Conservation (phyloP, 2,888 invertebrate genomes). For the Folsomia candida region DNA sequence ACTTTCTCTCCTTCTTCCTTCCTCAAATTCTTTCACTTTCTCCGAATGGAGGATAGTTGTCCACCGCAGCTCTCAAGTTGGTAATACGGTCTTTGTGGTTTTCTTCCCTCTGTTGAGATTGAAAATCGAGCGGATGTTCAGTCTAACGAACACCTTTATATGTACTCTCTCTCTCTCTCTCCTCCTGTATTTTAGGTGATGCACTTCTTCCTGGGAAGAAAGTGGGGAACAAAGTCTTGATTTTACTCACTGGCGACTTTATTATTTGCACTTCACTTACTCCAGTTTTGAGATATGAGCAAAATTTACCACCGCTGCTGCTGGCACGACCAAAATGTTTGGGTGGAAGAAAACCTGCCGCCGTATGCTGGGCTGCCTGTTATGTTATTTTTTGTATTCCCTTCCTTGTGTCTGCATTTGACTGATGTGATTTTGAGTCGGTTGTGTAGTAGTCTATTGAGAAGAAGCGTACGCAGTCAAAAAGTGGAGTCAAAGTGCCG, state of each 20-base stretch:
- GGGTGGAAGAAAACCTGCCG: too few relatives aligned
- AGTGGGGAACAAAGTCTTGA: too few relatives aligned
- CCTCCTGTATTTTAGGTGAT: not conserved
- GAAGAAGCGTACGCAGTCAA: not conserved
- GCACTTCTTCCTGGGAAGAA: too few relatives aligned
- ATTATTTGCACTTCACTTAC: not conserved
- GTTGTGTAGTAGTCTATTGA: not conserved
- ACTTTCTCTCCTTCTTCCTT: not conserved
- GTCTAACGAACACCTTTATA: constrained; percentile 12
- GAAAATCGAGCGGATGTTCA: constrained; percentile 5
- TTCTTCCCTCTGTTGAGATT: not conserved
- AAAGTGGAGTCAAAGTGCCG: not conserved
- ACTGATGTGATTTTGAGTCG: not conserved
- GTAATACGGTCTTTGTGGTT: not conserved
- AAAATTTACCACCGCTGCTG: too few relatives aligned
- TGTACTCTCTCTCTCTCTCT: not conserved
- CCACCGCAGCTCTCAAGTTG: not conserved
- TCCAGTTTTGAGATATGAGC: too few relatives aligned
- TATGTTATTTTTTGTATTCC: not conserved
- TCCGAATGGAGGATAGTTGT: not conserved
- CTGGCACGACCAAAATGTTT: too few relatives aligned
- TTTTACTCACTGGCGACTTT: not conserved
- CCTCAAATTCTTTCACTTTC: constrained; percentile 3
- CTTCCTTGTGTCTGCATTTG: not conserved
- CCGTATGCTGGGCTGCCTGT: too few relatives aligned